These are phyloP conservation scores for Umimayanthus chanpuru DNA, from an alignment of 92 coral and sea anemone species.

Conservation along the genomic window DNA sequence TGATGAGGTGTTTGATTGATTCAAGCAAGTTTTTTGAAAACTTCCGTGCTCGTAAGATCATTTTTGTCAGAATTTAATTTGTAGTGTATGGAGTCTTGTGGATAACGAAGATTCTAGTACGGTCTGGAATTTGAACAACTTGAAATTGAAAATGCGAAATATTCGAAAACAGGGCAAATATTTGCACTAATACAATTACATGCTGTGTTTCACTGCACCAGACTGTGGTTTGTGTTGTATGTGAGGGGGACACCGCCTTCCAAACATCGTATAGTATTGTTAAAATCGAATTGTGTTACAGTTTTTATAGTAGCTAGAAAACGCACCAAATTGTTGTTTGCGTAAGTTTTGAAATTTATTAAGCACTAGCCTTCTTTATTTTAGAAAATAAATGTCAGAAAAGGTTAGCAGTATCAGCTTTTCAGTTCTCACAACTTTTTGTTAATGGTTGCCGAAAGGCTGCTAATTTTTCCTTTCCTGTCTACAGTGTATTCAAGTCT, in stretches of 20 bases:
- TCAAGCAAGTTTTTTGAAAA: neutral
- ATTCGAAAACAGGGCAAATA: neutral
- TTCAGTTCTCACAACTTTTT: neutral
- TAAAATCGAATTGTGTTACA: too few species aligned
- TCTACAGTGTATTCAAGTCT: neutral
- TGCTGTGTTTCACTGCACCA: constrained; percentile 5
- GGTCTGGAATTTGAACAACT: neutral
- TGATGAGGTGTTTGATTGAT: neutral
- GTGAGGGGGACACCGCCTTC: neutral
- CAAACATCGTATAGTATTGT: too few species aligned
- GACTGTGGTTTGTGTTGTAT: neutral
- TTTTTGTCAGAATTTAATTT: too few species aligned
- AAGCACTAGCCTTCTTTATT: too few species aligned
- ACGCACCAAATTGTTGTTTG: neutral
- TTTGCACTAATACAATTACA: neutral
- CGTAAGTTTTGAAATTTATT: too few species aligned
- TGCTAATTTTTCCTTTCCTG: neutral
- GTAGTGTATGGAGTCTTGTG: neutral
- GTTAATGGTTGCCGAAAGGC: neutral
- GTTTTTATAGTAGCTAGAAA: too few species aligned
- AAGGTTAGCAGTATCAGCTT: too few species aligned
- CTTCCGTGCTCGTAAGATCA: neutral
- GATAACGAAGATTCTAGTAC: neutral
- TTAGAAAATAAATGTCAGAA: too few species aligned
- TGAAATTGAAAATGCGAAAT: neutral